Conservation (phyloP, 2,113 vertebrate genomes). For the Urocitellus parryii region DNA sequence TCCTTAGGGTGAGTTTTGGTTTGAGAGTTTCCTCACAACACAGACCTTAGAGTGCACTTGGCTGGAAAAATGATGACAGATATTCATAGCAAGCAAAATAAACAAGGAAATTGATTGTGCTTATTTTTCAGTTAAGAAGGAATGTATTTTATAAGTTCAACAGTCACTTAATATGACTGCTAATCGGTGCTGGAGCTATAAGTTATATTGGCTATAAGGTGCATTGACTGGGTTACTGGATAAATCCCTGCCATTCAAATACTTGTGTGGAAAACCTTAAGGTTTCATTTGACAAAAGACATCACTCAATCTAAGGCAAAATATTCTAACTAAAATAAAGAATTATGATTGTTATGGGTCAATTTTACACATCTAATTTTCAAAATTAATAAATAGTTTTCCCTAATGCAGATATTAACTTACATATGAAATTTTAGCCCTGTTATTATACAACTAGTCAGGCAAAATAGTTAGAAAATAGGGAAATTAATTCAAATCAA, state of each 20-base stretch:
- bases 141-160: constrained; percentile 35
- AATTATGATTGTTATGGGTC: neutral
- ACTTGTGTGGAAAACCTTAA: neutral
- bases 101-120: neutral
- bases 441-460: neutral
- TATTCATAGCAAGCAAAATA: constrained; percentile 5
- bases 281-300: neutral
- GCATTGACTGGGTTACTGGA: neutral
- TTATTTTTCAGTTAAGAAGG: neutral
- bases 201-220: neutral
- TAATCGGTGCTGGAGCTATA: neutral
- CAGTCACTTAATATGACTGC: neutral
- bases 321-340: constrained; percentile 1
- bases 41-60: neutral
- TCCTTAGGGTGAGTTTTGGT: neutral
- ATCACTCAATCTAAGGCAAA: neutral
- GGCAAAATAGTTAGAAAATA: neutral
- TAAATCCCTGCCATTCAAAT: neutral
- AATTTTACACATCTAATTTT: neutral
- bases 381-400: constrained; percentile 33
- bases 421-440: neutral
- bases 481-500: neutral
- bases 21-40: neutral
- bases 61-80: neutral
- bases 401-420: neutral